Conservation (phyloP, 1,140 invertebrate genomes). For the Caerostris extrusa region DNA sequence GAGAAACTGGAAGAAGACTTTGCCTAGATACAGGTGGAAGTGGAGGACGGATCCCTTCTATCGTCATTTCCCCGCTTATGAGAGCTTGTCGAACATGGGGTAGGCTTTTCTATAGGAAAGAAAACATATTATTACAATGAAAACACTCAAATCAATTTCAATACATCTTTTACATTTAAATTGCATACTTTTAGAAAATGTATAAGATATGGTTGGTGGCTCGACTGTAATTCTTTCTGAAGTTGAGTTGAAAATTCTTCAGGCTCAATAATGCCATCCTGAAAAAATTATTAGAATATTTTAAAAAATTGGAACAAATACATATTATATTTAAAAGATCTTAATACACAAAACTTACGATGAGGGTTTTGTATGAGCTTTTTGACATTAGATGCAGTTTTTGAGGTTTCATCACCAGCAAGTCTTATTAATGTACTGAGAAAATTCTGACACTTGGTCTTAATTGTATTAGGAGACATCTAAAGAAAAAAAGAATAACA, state of each 20-base stretch:
- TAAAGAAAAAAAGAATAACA: constrained; percentile 33
- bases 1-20: constrained; percentile 79
- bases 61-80: constrained; percentile 93
- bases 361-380: constrained; percentile 96
- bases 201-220: constrained; percentile 97
- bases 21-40: constrained; percentile 83
- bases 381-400: constrained; percentile 95
- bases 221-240: constrained; percentile 96
- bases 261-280: constrained; percentile 94
- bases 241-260: constrained; percentile 97
- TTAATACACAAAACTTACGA: constrained; percentile 82
- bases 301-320: background rate
- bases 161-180: background rate
- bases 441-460: constrained; percentile 99
- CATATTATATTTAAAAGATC: background rate
- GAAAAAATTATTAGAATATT: constrained; percentile 11
- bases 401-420: constrained; percentile 94
- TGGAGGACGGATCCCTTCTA: constrained; percentile 96
- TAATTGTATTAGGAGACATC: constrained; percentile 90
- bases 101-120: constrained; percentile 91
- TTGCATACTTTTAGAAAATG: constrained; percentile 93
- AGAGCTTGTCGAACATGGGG: constrained; percentile 94
- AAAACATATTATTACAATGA: background rate
- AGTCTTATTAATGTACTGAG: constrained; percentile 96
- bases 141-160: background rate